Evolutionary conservation across 2,888 invertebrate genomes (phyloP), one percentile per base, ranked within the genome.

Genomic region (Ornithoptera priamus): DNA sequence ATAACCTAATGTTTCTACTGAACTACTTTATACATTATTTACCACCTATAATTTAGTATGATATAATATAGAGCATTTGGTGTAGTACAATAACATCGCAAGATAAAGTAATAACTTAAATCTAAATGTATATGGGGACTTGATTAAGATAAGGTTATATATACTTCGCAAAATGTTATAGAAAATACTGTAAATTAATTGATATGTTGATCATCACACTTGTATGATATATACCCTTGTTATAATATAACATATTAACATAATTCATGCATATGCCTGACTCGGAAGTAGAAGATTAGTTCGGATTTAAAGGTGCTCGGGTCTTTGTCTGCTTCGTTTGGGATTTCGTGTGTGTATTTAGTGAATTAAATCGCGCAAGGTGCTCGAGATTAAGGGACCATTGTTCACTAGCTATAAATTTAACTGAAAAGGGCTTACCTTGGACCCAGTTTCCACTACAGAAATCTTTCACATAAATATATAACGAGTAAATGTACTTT

Each of bases 371-470:
- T 63, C 58, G 58, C 57, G 39, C 68, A 56, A 57, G 62, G 24
- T 36, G 61, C 67, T 39, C 57, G 42, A 46, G 68, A 68, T 68
- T 58, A 62, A 58, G 65, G 46, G 17, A 24, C 62, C 30, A 68
- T 68, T 58, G 68, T 68, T 68, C 30, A 58, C 58, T 4, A 15
- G 62, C 68, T 46, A 68, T 63, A 62, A 68, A 68, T 68, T 68
- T 63, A 30, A 67, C 62, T 57, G 57, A 58, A 22, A 46, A 22
- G 22, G 57, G 22, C 57, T 58, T 58, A 22, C 57, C 53, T 53
- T 53, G n/a, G 53, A 53, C 53, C 57, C 57, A 12, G 22, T 58
- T 58, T 58, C 22, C 20, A 58, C 57, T 58, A 20, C n/a, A 58
- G 22, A 24, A 58, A 22, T 58, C 20, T 58, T 58, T 58, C 57